These are phyloP conservation scores for Drosophila meridionalis DNA, from an alignment of 2,888 invertebrate genomes.

Conservation along the genomic window DNA sequence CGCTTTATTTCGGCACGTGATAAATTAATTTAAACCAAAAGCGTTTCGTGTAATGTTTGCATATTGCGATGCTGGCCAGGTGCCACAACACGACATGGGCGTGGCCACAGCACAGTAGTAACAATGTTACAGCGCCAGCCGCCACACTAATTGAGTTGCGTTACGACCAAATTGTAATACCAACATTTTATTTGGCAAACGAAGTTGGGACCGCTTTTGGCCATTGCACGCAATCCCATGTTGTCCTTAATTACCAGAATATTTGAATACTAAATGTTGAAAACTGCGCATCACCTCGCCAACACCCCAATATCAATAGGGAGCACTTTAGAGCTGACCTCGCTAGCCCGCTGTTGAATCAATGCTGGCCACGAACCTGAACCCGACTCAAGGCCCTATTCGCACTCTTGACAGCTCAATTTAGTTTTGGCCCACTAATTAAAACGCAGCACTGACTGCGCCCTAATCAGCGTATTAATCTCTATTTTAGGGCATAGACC, in stretches of 20 bases:
- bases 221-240: constrained; percentile 55
- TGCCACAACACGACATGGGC: constrained; percentile 30
- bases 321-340: constrained; percentile 28
- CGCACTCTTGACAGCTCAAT: constrained; percentile 69
- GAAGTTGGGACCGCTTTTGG: constrained; percentile 27
- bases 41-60: constrained; percentile 54
- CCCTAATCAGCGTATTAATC: constrained; percentile 70
- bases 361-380: constrained; percentile 9
- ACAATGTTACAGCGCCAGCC: constrained; percentile 54
- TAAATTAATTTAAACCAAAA: constrained; percentile 72
- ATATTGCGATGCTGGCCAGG: constrained; percentile 36
- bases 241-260: constrained; percentile 44
- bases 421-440: constrained; percentile 58
- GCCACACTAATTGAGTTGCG: constrained; percentile 63
- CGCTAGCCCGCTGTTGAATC: not conserved
- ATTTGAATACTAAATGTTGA: constrained; percentile 30
- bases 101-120: constrained; percentile 35
- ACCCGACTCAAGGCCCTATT: constrained; percentile 52
- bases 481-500: constrained; percentile 46
- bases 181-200: constrained; percentile 52
- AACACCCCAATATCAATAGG: constrained; percentile 43
- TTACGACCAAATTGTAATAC: constrained; percentile 42
- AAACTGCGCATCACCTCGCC: constrained; percentile 18
- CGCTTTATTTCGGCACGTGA: constrained; percentile 74
- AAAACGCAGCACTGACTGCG: constrained; percentile 59